A percentile compares a stretch with the other conserved stretches of the same genome.
Conservation (phyloP, 2,797 vertebrate species). For the Cryptoblepharus egeriae region DNA sequence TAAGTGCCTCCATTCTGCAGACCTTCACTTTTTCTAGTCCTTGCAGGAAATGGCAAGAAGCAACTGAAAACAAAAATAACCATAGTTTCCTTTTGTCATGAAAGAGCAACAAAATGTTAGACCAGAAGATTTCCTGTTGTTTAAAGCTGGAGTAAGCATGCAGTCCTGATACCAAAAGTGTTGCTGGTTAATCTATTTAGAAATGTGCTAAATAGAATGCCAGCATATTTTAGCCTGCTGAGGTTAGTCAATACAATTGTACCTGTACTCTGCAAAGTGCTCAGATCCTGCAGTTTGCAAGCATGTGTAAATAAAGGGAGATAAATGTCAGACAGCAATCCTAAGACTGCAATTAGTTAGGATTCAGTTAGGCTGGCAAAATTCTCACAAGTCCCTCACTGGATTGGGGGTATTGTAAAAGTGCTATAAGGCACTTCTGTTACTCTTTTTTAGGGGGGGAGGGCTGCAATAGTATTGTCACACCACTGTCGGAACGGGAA, state of each 20-base stretch:
- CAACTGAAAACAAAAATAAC: slow-evolving; percentile 8
- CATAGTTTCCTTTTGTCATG: slow-evolving; percentile 11
- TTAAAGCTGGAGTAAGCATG: neutral
- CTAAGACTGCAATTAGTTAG: too few relatives aligned
- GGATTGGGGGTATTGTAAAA: too few relatives aligned
- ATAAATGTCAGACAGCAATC: too few relatives aligned
- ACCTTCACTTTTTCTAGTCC: neutral
- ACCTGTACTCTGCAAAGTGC: too few relatives aligned
- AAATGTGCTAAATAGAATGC: neutral
- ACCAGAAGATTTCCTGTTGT: neutral
- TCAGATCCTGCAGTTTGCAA: too few relatives aligned
- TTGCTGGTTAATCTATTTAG: neutral
- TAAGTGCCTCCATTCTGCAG: neutral
- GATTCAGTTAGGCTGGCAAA: too few relatives aligned
- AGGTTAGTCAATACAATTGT: neutral
- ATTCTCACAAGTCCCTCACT: too few relatives aligned
- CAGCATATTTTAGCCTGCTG: neutral
- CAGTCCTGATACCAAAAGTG: neutral
- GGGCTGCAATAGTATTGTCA: too few relatives aligned
- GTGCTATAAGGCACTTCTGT: too few relatives aligned
- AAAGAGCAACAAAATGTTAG: neutral
- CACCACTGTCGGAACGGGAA: too few relatives aligned
- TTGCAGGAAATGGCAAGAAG: slow-evolving; percentile 16
- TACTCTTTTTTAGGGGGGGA: too few relatives aligned
- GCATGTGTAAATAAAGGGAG: too few relatives aligned